Percentiles rank a stretch among this genome's conserved stretches.
These are phyloP conservation scores for Asarcornis scutulata DNA, from an alignment of 2,113 vertebrate genomes.

Conservation along the genomic window DNA sequence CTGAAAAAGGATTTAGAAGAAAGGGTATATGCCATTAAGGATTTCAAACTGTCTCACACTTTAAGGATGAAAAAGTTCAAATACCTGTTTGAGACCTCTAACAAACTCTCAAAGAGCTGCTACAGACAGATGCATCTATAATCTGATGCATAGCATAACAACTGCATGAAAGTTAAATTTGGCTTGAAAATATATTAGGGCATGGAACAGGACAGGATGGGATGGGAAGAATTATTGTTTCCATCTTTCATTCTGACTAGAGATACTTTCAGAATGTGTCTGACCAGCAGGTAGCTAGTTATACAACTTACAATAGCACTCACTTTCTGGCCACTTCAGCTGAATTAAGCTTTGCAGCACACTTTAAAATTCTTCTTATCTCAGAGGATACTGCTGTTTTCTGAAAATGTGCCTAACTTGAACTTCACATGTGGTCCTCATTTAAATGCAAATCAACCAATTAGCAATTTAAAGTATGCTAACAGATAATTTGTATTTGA, in stretches of 20 bases:
- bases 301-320: neutral
- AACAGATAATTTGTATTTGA: slow-evolving; percentile 34
- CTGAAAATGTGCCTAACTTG: slow-evolving; percentile 25
- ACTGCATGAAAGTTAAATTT: neutral
- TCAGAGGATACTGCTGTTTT: slow-evolving; percentile 21
- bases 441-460: slow-evolving; percentile 56
- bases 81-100: neutral
- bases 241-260: neutral
- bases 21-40: neutral
- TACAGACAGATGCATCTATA: neutral
- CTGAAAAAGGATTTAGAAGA: neutral
- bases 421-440: slow-evolving; percentile 44
- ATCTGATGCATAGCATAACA: neutral
- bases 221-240: neutral
- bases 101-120: neutral
- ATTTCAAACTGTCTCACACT: neutral
- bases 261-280: neutral
- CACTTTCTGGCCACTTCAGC: neutral
- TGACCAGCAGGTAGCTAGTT: neutral
- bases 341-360: neutral
- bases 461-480: slow-evolving; percentile 54
- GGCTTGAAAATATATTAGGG: neutral
- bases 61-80: neutral
- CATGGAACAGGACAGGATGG: neutral
- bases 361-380: slow-evolving; percentile 19